Conservation (phyloP, 2,888 invertebrate species). For the Esperia sulphurella region DNA sequence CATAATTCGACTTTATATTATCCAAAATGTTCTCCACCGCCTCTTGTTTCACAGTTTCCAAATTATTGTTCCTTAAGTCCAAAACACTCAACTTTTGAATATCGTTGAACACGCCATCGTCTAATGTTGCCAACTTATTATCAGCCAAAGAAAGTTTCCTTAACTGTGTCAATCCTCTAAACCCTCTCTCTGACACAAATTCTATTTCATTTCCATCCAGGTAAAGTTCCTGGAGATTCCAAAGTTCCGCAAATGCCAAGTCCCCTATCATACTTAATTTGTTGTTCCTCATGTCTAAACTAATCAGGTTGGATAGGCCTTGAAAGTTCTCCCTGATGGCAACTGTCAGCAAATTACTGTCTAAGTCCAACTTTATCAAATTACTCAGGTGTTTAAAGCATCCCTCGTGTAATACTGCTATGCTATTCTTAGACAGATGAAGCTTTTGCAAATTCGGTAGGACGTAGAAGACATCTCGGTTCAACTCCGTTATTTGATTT, state of each 20-base stretch:
- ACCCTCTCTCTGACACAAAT: slow-evolving; percentile 87
- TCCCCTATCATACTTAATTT: slow-evolving; percentile 89
- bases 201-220: slow-evolving; percentile 85
- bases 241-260: slow-evolving; percentile 88
- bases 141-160: slow-evolving; percentile 85
- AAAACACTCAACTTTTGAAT: slow-evolving; percentile 85
- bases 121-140: slow-evolving; percentile 86
- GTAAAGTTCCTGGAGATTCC: slow-evolving; percentile 85
- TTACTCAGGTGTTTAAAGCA: slow-evolving; percentile 87
- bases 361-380: slow-evolving; percentile 89
- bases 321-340: slow-evolving; percentile 88
- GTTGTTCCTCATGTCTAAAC: slow-evolving; percentile 87
- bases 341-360: slow-evolving; percentile 85
- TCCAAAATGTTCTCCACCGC: slow-evolving; percentile 85
- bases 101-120: slow-evolving; percentile 84
- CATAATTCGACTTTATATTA: slow-evolving; percentile 84
- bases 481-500: slow-evolving; percentile 87
- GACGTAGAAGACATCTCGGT: slow-evolving; percentile 86
- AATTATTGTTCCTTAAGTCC: slow-evolving; percentile 87
- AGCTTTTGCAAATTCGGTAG: slow-evolving; percentile 86
- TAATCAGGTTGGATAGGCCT: slow-evolving; percentile 85
- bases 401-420: slow-evolving; percentile 91
- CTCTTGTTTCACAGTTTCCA: slow-evolving; percentile 87
- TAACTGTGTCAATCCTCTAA: slow-evolving; percentile 86
- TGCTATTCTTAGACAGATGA: slow-evolving; percentile 90